Evolutionary conservation across 2,797 vertebrate genomes (phyloP).

Genomic region (Clamator glandarius): DNA sequence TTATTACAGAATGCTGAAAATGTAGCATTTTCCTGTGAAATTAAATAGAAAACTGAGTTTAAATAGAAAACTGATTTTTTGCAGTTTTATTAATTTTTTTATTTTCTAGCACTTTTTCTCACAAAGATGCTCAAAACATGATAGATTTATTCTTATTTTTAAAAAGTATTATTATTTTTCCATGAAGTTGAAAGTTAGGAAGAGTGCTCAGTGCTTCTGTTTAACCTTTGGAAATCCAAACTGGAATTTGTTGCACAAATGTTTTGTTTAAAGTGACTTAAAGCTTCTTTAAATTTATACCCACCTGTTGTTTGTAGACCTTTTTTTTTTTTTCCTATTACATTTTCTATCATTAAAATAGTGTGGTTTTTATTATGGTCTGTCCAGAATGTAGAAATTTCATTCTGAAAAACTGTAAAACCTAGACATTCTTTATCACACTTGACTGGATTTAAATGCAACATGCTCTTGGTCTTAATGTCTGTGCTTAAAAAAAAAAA

Average conservation of each 20-base stretch:
- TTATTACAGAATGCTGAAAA: background rate
- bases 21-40: background rate
- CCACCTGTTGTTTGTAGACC: background rate
- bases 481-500: too few relatives aligned
- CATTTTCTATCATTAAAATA: background rate
- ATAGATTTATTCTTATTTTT: background rate
- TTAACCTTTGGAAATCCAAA: background rate
- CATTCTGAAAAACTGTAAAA: background rate
- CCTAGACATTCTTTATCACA: background rate
- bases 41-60: background rate
- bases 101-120: background rate
- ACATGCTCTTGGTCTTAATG: background rate
- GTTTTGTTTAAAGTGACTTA: background rate
- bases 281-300: background rate
- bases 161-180: background rate
- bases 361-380: background rate
- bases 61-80: background rate
- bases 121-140: background rate
- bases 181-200: background rate
- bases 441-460: background rate
- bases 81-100: background rate
- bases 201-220: background rate
- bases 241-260: background rate
- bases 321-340: background rate
- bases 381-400: background rate